Evolutionary conservation across 2,797 vertebrate species (phyloP).

Genomic region (Lophotriccus pileatus): DNA sequence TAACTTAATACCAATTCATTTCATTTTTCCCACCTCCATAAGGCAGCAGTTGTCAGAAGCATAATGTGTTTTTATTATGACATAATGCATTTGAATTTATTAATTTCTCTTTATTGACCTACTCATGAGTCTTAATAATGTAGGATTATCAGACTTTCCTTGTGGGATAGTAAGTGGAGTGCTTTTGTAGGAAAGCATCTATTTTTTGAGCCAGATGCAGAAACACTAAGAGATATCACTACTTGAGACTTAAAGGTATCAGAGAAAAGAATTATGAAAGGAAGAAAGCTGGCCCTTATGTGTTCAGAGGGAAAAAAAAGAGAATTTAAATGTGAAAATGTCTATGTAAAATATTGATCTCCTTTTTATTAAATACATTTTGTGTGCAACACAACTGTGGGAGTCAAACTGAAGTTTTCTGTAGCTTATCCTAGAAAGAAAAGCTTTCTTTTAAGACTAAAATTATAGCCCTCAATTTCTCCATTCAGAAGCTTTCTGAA

Average conservation of each 20-base stretch:
- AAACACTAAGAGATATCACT: conserved; percentile 1
- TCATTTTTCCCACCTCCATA: neutral
- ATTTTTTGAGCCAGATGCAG: conserved; percentile 24
- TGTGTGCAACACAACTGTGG: neutral
- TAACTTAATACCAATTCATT: neutral
- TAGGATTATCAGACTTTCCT: conserved; percentile 10
- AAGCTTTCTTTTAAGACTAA: conserved; percentile 3
- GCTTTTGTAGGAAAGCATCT: neutral
- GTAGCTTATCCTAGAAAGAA: conserved; percentile 18
- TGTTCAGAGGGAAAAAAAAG: neutral
- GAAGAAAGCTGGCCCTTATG: neutral
- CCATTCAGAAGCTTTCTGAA: conserved; percentile 43
- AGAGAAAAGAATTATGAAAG: neutral
- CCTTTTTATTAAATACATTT: conserved; percentile 9
- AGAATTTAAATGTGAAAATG: conserved; percentile 10
- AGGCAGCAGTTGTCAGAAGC: neutral
- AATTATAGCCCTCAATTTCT: conserved; percentile 36
- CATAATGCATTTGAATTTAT: conserved; percentile 9
- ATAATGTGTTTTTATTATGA: neutral
- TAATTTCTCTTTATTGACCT: neutral
- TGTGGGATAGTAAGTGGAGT: neutral
- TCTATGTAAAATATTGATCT: conserved; percentile 25
- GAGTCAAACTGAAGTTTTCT: conserved; percentile 33
- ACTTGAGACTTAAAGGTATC: neutral
- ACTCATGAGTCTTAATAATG: neutral